A percentile compares a stretch with the other conserved stretches of the same genome.
Conservation (phyloP, 2,797 vertebrate species). For the Limnodromus scolopaceus region DNA sequence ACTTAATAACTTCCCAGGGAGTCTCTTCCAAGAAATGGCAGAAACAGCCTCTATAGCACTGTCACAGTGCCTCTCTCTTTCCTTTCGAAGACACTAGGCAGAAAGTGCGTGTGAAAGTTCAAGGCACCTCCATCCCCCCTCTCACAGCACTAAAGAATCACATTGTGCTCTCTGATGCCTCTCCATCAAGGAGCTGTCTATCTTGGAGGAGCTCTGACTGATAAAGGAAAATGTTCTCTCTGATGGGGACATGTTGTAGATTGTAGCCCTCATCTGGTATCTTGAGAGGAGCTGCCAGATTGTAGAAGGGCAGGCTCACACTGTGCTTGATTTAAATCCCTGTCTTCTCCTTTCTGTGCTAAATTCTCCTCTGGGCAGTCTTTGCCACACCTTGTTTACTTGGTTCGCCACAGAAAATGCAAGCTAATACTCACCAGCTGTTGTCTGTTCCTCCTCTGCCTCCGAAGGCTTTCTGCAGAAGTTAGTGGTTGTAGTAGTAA, state of each 20-base stretch:
- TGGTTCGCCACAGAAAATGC: not conserved
- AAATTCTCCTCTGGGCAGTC: not conserved
- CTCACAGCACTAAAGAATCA: not conserved
- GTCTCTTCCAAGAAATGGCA: not conserved
- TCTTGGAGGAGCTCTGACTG: not conserved
- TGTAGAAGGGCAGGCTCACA: not conserved
- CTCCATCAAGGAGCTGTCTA: not conserved
- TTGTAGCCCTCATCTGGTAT: not conserved
- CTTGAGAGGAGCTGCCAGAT: not conserved
- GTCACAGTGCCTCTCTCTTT: rapidly evolving
- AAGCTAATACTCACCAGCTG: not conserved
- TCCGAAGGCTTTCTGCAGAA: not conserved
- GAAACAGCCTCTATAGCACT: not conserved
- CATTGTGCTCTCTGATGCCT: not conserved
- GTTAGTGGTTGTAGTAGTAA: not conserved
- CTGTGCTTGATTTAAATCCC: not conserved
- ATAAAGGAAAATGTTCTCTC: not conserved
- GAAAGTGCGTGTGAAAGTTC: not conserved
- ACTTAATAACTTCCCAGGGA: not conserved
- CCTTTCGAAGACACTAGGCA: not conserved
- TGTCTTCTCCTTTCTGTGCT: not conserved
- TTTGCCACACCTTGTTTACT: not conserved
- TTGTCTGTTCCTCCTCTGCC: not conserved
- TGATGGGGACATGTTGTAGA: not conserved
- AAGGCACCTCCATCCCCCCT: not conserved